Evolutionary conservation across 2,113 vertebrate species (phyloP), one percentile per base, ranked within the genome.

Genomic region (Phaethornis superciliosus): DNA sequence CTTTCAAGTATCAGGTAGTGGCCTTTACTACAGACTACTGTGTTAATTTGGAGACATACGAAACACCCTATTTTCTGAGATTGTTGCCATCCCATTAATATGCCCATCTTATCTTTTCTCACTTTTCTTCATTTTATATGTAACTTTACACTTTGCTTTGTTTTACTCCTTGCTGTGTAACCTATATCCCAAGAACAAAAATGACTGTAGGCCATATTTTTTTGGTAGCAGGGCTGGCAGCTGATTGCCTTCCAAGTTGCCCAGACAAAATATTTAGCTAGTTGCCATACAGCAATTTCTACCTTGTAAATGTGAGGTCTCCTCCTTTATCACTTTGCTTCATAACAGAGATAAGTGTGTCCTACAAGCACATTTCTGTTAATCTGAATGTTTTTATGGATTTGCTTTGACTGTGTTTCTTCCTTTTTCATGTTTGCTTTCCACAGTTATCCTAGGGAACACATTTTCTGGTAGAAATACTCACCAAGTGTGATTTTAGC

Each of bases 401-500:
- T 95, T 89, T 93, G 47, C 82, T 95, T 85, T 88, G 90, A 94
- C 91, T 92, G 74, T 55, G 30, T 77, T 87, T 85, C 62, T 95
- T 86, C 86, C 80, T 64, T 88, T 92, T 95, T 90, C 5, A 4
- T 95, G 63, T 88, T 94, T 88, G 86, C 88, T 94, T 96, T 96
- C 94, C 81, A 94, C 92, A 95, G 74, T 93, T 94, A 90, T 95
- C 93, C 82, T 68, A 74, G 68, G 37, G 56, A 96, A 91, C 79
- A 92, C 91, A 93, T 92, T 95, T 92, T 71, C 71, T 95, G 82
- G 84, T 89, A 90, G 64, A 72, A 95, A 95, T 91, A 94, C 67
- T 95, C 93, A 94, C 90, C 69, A 71, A 93, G 92, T 95, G 93
- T 95, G 94, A 97, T 94, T 91, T 95, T 69, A 85, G 81, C 20